Evolutionary conservation across 2,113 vertebrate species (phyloP).

Genomic region (Pelecanus crispus): DNA sequence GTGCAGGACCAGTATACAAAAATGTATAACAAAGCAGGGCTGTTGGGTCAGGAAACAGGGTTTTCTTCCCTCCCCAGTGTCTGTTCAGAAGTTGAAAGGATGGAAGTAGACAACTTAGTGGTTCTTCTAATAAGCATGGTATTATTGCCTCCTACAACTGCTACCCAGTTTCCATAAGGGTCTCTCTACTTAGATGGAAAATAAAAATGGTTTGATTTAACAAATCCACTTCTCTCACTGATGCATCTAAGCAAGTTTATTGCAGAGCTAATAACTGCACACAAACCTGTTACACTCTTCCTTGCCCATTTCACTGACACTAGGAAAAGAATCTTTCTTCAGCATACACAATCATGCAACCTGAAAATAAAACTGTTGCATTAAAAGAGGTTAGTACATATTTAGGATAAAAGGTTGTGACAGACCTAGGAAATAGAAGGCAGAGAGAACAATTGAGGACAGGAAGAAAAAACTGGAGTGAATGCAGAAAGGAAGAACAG

Average conservation of each 20-base stretch:
- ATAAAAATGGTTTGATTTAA: not conserved
- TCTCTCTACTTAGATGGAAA: not conserved
- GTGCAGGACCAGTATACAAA: not conserved
- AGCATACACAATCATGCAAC: not conserved
- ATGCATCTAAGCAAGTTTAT: not conserved
- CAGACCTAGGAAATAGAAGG: not conserved
- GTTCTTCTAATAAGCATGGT: not conserved
- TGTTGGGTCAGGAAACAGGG: not conserved
- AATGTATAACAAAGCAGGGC: not conserved
- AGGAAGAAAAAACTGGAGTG: not conserved
- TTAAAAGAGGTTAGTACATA: not conserved
- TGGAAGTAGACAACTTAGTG: not conserved
- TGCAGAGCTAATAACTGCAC: not conserved
- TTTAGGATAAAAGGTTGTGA: not conserved
- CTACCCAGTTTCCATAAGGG: not conserved
- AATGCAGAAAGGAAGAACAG: not conserved
- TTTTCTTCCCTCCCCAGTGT: not conserved
- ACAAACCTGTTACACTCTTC: not conserved
- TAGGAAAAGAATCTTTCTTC: not conserved
- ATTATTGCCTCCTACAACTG: not conserved
- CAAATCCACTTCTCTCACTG: not conserved
- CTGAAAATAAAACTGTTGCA: not conserved
- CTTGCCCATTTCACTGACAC: not conserved
- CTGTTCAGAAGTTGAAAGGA: not conserved
- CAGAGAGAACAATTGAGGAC: not conserved